Evolutionary conservation across 2,797 vertebrate species (phyloP), one percentile per base, ranked within the genome.

Genomic region (Oreortyx pictus): DNA sequence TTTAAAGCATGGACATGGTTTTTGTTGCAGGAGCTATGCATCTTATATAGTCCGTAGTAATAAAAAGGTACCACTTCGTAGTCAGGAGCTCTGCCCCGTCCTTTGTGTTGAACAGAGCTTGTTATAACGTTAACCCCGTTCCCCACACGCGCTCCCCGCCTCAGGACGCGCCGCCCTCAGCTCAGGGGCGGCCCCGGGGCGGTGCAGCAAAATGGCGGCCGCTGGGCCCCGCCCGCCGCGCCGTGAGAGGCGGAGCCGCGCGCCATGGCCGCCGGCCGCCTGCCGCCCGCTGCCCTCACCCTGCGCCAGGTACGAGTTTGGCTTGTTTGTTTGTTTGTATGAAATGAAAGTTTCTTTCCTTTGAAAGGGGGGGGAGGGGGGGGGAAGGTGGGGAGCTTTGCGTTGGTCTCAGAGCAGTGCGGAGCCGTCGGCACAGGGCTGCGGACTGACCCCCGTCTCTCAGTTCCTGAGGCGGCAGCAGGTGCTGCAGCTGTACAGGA

Each of bases 381-480:
- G 39, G 4, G 37, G 39, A 39, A 11, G 2, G 0, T 1, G 33
- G 29, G 25, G n/a, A 6, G 0, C 24, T 9, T 3, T 8, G 66
- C 2, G 29, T 5, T 10, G 3, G 4, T 13, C 46, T n/a, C 4
- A 0, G 1, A 49, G 39, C 56, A 3, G 61, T 3, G 10, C 3
- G 0, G 8, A 22, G 56, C 41, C 1, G 14, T 25, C 1, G 52
- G 2, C 68, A 29, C 50, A 11, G 8, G 29, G 2, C 61, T 1
- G 88, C 39, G 4, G 27, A 1, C 4, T 27, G 57, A 24, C 33
- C 37, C 76, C 41, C 87, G 67, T 24, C 56, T 35, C 29, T 33
- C 96, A 99, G 99, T 99, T 99, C 91, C 62, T 99, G 79, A 98
- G 99, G 97, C 97, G 99, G n/a, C 99, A 99, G 91, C 98, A 97